Evolutionary conservation across 2,888 invertebrate genomes (phyloP).

Genomic region (Athalia circularis): DNA sequence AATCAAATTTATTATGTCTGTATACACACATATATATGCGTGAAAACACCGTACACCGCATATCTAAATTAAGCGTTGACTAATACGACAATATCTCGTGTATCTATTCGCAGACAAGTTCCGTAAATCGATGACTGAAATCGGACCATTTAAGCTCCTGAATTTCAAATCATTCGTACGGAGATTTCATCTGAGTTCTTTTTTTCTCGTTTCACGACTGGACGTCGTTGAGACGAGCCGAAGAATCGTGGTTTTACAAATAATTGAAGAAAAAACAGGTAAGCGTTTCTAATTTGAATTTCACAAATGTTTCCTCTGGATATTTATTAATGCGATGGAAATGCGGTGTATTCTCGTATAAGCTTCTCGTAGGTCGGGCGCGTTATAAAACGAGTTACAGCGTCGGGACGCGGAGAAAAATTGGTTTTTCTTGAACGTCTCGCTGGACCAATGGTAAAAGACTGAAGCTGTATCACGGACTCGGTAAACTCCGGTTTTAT

Average conservation of each 20-base stretch:
- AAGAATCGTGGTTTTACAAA: too few relatives aligned
- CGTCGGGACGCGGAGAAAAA: not conserved
- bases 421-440: slow-evolving; percentile 32
- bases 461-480: slow-evolving; percentile 25
- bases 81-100: slow-evolving; percentile 7
- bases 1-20: not conserved
- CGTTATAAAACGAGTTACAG: slow-evolving; percentile 19
- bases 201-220: too few relatives aligned
- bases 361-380: slow-evolving; percentile 5
- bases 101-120: slow-evolving; percentile 5
- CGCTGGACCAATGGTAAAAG: slow-evolving; percentile 43
- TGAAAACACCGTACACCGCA: not conserved
- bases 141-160: not conserved
- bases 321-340: not conserved
- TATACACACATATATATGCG: not conserved
- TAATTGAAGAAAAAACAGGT: too few relatives aligned
- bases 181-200: too few relatives aligned
- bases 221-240: too few relatives aligned
- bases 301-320: not conserved
- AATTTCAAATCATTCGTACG: too few relatives aligned
- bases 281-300: too few relatives aligned
- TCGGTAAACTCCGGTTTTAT: slow-evolving; percentile 27
- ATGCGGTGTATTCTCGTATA: not conserved
- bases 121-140: slow-evolving; percentile 18
- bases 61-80: slow-evolving; percentile 21